These are phyloP conservation scores for Helicolenus hilgendorfi DNA, from an alignment of 2,797 vertebrate genomes.

Conservation along the genomic window DNA sequence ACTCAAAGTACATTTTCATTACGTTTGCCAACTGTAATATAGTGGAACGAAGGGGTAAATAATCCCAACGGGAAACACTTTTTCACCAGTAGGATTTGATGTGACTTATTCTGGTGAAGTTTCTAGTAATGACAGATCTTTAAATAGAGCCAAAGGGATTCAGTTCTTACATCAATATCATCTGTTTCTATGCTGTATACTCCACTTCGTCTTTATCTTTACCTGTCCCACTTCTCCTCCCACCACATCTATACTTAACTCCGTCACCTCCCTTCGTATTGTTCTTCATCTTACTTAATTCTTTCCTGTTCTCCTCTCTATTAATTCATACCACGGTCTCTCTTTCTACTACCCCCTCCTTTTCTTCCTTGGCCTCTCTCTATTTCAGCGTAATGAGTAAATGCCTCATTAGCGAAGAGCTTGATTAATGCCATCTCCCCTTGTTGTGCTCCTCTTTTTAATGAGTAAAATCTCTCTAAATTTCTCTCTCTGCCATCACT, in stretches of 20 bases:
- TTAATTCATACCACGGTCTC: slow-evolving; percentile 45
- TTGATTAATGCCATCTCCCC: slow-evolving; percentile 84
- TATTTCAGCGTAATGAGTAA: slow-evolving; percentile 84
- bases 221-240: slow-evolving; percentile 28
- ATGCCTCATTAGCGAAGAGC: slow-evolving; percentile 83
- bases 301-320: slow-evolving; percentile 21
- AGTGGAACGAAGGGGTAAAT: neutral
- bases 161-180: neutral
- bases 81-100: slow-evolving; percentile 4
- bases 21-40: neutral
- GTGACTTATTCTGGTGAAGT: neutral
- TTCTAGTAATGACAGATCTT: slow-evolving; percentile 6
- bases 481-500: slow-evolving; percentile 56
- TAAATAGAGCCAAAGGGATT: slow-evolving; percentile 1
- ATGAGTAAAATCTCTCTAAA: slow-evolving; percentile 81
- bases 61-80: neutral
- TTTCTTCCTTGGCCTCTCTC: slow-evolving; percentile 55
- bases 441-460: slow-evolving; percentile 84
- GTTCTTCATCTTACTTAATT: slow-evolving; percentile 19
- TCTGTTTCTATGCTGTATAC: neutral
- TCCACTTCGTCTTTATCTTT: slow-evolving; percentile 1
- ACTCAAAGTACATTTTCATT: neutral
- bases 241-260: slow-evolving; percentile 38
- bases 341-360: slow-evolving; percentile 1
- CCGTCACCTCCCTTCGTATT: slow-evolving; percentile 41